Base-by-base conservation (phyloP, 2,113 vertebrate genomes). In the Gnathonemus echidnorhynchus region DNA sequence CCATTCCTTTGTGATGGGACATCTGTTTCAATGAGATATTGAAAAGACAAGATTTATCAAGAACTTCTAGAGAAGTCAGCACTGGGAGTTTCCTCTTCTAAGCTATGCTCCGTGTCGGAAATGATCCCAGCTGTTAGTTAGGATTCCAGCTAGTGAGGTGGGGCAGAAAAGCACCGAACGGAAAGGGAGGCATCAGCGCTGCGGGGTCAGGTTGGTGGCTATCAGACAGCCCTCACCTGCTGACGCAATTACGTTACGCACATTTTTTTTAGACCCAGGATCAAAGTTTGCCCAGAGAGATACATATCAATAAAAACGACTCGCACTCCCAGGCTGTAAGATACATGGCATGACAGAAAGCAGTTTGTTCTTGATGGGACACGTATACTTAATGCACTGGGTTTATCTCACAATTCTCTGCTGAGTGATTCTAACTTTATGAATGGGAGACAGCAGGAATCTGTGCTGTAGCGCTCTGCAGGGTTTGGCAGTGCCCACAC, bases 231-330 rank as follows among this genome's bases (percentile, higher is more conserved):
- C 90, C 53, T 89, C 89, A 87, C 91, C 92, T 91, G 92, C 90
- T 92, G n/a, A 27, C 62, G 92, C 94, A 92, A 95, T 95, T 93
- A 92, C 86, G 93, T 94, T 91, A 80, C 48, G 42, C 91, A 90
- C 89, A 92, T 90, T 93, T 92, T 92, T 91, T 92, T 92, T 91
- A 92, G 91, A 85, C 85, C 70, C 53, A 1, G n/a, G 91, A 91
- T 91, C 94, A 95, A 96, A 95, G 95, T 94, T 92, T 93, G 91
- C 87, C 39, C 87, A 90, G 92, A 94, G 94, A 95, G 93, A 94
- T 93, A 92, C 89, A 93, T 91, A 17, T 52, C 50, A 58, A 31
- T 70, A 45, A 58, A 62, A 87, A 53, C 19, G 8, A 15, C 11
- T 35, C 15, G 4, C 31, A 53, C 21, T 88, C 35, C 10, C 21